Evolutionary conservation across 2,797 vertebrate genomes (phyloP).

Genomic region (Antennarius maculatus): DNA sequence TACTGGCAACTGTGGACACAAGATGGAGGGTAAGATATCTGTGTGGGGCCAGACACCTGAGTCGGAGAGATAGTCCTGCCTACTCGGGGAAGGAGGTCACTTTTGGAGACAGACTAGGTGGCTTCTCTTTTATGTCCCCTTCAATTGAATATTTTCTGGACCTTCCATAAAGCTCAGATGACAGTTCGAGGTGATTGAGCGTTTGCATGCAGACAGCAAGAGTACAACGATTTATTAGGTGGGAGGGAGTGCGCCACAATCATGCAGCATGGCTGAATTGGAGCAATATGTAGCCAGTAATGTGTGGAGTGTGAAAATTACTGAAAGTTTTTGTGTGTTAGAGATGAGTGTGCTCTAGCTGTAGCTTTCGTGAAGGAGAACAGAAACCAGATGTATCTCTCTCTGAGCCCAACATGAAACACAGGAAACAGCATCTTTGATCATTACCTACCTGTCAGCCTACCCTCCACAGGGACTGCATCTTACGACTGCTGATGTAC

Average conservation of each 20-base stretch:
- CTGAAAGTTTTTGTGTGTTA: conserved; percentile 37
- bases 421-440: conserved; percentile 83
- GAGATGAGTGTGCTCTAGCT: conserved; percentile 50
- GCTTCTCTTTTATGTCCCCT: conserved; percentile 60
- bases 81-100: conserved; percentile 26
- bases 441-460: conserved; percentile 84
- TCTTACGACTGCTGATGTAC: conserved; percentile 77
- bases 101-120: conserved; percentile 51
- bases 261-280: conserved; percentile 42
- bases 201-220: conserved; percentile 41
- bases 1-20: conserved; percentile 73
- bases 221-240: conserved; percentile 67
- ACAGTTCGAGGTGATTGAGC: conserved; percentile 67
- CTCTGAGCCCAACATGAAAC: conserved; percentile 79
- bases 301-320: conserved; percentile 56
- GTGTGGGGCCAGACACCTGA: conserved; percentile 70
- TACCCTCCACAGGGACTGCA: conserved; percentile 76
- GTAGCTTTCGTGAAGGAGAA: conserved; percentile 73
- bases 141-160: conserved; percentile 72
- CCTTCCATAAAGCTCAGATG: conserved; percentile 66
- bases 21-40: conserved; percentile 73
- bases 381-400: conserved; percentile 67
- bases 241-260: conserved; percentile 26
- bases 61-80: conserved; percentile 66
- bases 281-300: conserved; percentile 64